Evolutionary conservation across 2,797 vertebrate species (phyloP), one percentile per base, ranked within the genome.

Genomic region (Picus viridis): DNA sequence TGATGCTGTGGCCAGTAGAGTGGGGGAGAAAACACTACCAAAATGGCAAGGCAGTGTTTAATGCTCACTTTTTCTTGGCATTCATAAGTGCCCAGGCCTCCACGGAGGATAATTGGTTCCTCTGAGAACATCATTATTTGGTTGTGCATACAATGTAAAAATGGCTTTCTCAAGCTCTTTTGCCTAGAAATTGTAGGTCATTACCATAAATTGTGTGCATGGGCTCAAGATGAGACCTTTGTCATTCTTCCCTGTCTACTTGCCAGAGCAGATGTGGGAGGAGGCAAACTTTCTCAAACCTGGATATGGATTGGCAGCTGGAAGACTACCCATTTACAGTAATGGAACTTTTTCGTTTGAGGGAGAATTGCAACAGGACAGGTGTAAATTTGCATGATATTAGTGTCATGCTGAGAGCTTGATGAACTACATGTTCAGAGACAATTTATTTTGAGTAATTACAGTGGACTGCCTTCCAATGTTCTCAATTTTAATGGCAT

Each of bases 11-110:
- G 58, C 20, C 7, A 64, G 6, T 72, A 10, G 27, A 14, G 19
- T 17, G 20, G 3, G 16, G 10, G 5, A 1, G 2, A 30, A 76
- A 62, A 0, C 23, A 19, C 15, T n/a, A 7, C 5, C 12, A 43
- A 64, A 63, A 27, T 3, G 13, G 47, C 53, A 90, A 59, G 41
- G n/a, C 26, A 59, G 29, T 3, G 2, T 34, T 90, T 79, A 53
- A 17, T 49, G 22, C 24, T 73, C 3, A 2, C 10, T 75, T 62
- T 34, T 93, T 65, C 43, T 71, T 49, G 70, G 63, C 69, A 69
- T 11, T 30, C 5, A 0, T 59, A 64, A 70, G 51, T 73, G 34
- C 20, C 8, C 26, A 63, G 54, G 29, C 15, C 41, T 89, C 14
- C 29, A 34, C 29, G 24, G 59, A 81, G 47, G 34, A 8, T 80